These are phyloP conservation scores for Nipponacmea schrenckii DNA, from an alignment of 2,888 invertebrate species.

Conservation along the genomic window DNA sequence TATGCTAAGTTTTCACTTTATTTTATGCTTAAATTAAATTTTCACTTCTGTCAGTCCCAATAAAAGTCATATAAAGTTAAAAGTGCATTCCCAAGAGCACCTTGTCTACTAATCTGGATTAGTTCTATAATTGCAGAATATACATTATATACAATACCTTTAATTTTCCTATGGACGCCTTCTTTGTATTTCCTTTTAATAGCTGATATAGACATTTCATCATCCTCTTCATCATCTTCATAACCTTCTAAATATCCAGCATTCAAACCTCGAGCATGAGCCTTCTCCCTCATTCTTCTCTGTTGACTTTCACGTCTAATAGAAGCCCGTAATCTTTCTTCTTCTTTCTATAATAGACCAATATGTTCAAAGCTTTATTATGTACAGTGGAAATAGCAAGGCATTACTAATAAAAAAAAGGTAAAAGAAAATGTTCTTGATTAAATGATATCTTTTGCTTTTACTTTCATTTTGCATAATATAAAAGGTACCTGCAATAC, in stretches of 20 bases:
- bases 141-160: conserved; percentile 5
- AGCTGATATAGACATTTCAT: conserved; percentile 91
- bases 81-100: too few species aligned
- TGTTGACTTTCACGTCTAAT: conserved; percentile 79
- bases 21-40: too few species aligned
- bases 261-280: conserved; percentile 69
- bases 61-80: too few species aligned
- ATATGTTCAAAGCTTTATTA: not conserved
- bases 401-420: not conserved
- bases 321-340: conserved; percentile 91
- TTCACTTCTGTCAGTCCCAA: too few species aligned
- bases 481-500: too few species aligned
- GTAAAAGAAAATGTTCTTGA: not conserved
- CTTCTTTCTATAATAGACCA: conserved; percentile 81
- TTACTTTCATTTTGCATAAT: too few species aligned
- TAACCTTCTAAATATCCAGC: conserved; percentile 73
- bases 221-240: conserved; percentile 89
- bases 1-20: too few species aligned
- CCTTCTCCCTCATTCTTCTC: conserved; percentile 71
- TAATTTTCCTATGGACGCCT: conserved; percentile 64
- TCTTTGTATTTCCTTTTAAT: conserved; percentile 95
- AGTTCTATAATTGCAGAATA: too few species aligned
- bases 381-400: not conserved
- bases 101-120: too few species aligned
- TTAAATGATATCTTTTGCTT: too few species aligned